Conservation (phyloP, 2,888 invertebrate species). For the Leptura quadrifasciata region DNA sequence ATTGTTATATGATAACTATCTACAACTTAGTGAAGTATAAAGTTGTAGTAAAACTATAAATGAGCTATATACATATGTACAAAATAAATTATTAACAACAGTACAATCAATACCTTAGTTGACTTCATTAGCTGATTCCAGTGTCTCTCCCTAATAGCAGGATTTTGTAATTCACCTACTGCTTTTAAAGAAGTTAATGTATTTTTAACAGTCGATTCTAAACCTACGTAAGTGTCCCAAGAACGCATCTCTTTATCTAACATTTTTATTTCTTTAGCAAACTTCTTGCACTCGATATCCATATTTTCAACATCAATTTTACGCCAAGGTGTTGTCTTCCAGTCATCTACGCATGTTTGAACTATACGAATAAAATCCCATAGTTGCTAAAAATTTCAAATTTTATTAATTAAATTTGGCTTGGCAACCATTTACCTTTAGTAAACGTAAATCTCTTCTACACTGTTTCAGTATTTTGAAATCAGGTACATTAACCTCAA, state of each 20-base stretch:
- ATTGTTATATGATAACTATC: slow-evolving; percentile 35
- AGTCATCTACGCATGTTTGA: slow-evolving; percentile 93
- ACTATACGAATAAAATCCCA: slow-evolving; percentile 97
- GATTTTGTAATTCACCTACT: slow-evolving; percentile 96
- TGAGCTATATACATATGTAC: slow-evolving; percentile 61
- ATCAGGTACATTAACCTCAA: slow-evolving; percentile 96
- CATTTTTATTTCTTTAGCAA: slow-evolving; percentile 93
- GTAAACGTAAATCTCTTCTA: slow-evolving; percentile 90
- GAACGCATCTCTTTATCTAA: slow-evolving; percentile 96
- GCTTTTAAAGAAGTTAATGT: slow-evolving; percentile 96
- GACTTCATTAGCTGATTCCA: slow-evolving; percentile 98
- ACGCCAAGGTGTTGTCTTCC: slow-evolving; percentile 98
- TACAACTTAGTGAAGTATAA: slow-evolving; percentile 41
- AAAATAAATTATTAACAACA: slow-evolving; percentile 37
- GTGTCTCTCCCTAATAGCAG: slow-evolving; percentile 95
- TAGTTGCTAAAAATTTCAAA: slow-evolving; percentile 80
- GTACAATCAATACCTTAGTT: slow-evolving; percentile 84
- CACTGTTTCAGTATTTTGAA: slow-evolving; percentile 95
- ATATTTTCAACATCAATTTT: slow-evolving; percentile 98
- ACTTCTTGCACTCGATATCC: slow-evolving; percentile 99
- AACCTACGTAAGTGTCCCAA: slow-evolving; percentile 93
- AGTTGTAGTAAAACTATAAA: slow-evolving; percentile 51
- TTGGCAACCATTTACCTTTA: slow-evolving; percentile 79
- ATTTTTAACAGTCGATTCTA: slow-evolving; percentile 96
- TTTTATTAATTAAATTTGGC: slow-evolving; percentile 37